Evolutionary conservation across 2,888 invertebrate species (phyloP).

Genomic region (Toxonevra muliebris): DNA sequence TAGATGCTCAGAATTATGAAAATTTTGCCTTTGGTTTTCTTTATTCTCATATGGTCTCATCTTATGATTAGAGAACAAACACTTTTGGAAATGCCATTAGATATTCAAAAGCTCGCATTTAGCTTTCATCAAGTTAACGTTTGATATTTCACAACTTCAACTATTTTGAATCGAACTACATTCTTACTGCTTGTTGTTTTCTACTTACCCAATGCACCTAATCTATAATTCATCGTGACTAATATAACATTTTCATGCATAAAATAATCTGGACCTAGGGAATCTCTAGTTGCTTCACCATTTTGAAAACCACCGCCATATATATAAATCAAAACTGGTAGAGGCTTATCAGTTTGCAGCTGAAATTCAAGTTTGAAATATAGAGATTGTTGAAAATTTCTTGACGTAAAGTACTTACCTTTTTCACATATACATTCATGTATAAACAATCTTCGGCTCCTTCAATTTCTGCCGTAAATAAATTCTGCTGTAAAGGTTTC

Average conservation of each 20-base stretch:
- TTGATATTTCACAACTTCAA: too few relatives aligned
- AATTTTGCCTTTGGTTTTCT: too few relatives aligned
- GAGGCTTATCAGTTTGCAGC: constrained; percentile 41
- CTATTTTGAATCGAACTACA: too few relatives aligned
- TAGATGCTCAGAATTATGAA: too few relatives aligned
- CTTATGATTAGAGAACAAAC: too few relatives aligned
- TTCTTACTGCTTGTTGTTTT: constrained; percentile 52
- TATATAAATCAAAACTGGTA: constrained; percentile 66
- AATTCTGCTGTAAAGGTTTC: constrained; percentile 57
- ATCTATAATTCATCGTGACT: constrained; percentile 65
- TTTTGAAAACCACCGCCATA: constrained; percentile 66
- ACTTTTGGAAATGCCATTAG: too few relatives aligned
- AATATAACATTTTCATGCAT: constrained; percentile 65
- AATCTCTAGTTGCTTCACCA: constrained; percentile 61
- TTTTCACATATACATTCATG: constrained; percentile 64
- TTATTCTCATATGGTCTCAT: too few relatives aligned
- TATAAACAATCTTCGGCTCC: constrained; percentile 68
- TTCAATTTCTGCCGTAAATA: constrained; percentile 49
- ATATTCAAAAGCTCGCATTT: background rate
- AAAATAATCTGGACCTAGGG: constrained; percentile 65
- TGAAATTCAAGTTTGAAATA: constrained; percentile 24
- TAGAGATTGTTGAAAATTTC: too few relatives aligned
- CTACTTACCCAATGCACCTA: constrained; percentile 65
- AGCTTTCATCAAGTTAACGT: too few relatives aligned
- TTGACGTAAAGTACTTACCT: constrained; percentile 39